phyloP scores from a whole-genome alignment of 2,888 invertebrate genomes.

The Lepetodrilus schrolli region DNA sequence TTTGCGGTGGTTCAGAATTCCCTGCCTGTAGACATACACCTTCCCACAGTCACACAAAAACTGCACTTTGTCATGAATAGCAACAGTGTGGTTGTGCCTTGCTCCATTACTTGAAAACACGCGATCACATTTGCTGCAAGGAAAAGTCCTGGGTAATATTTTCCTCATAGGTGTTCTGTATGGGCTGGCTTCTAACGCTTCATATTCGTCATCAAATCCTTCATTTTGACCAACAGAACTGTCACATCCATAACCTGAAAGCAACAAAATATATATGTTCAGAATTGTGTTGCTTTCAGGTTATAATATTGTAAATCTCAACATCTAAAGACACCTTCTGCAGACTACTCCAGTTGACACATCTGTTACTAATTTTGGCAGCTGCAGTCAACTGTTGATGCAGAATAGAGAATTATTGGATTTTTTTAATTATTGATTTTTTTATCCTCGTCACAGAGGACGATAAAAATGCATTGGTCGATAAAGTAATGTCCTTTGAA shows the following conservation, averaged over 20 bases:
- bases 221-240: background rate
- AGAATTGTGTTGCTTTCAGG: slow-evolving; percentile 15
- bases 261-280: background rate
- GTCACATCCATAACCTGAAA: slow-evolving; percentile 11
- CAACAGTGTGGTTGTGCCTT: slow-evolving; percentile 12
- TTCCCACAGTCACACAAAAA: slow-evolving; percentile 9
- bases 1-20: slow-evolving; percentile 1
- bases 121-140: background rate
- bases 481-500: too few relatives aligned
- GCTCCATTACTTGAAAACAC: slow-evolving; percentile 4
- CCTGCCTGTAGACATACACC: slow-evolving; percentile 6
- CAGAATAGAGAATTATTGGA: too few relatives aligned
- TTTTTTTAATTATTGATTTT: too few relatives aligned
- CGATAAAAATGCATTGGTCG: too few relatives aligned
- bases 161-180: background rate
- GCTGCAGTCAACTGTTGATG: too few relatives aligned
- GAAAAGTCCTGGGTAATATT: background rate
- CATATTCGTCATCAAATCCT: too few relatives aligned
- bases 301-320: too few relatives aligned
- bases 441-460: too few relatives aligned
- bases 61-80: slow-evolving; percentile 14
- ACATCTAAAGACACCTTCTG: too few relatives aligned
- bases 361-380: background rate
- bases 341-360: background rate
- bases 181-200: too few relatives aligned